Conservation (phyloP, 2,888 invertebrate species). For the Lathronympha strigana region DNA sequence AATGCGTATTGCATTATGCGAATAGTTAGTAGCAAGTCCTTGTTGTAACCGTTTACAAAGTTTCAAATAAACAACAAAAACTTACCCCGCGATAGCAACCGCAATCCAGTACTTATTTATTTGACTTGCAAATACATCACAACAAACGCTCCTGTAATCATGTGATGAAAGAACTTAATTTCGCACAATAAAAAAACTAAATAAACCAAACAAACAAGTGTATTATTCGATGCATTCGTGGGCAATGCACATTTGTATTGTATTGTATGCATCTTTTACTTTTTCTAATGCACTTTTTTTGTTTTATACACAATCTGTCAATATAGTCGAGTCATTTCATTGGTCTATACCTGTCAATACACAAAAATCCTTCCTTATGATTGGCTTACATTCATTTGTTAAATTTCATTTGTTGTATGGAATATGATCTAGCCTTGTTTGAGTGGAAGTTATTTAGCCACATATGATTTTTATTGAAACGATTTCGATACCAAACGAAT, state of each 20-base stretch:
- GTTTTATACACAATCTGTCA: constrained; percentile 24
- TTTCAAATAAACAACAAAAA: constrained; percentile 44
- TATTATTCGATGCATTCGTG: constrained; percentile 36
- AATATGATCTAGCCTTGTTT: not conserved
- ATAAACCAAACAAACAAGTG: constrained; percentile 40
- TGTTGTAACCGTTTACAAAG: constrained; percentile 45
- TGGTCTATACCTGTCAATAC: constrained; percentile 4
- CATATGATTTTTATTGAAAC: not conserved
- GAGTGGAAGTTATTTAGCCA: constrained; percentile 20
- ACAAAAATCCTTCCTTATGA: not conserved
- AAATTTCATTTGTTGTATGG: not conserved
- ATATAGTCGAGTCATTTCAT: not conserved
- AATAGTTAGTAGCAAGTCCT: constrained; percentile 26
- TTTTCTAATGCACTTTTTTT: constrained; percentile 39
- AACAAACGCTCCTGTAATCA: constrained; percentile 18
- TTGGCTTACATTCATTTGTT: constrained; percentile 1
- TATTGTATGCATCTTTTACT: constrained; percentile 35
- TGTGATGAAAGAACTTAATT: constrained; percentile 29
- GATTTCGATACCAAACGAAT: not conserved
- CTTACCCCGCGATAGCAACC: constrained; percentile 41
- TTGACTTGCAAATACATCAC: constrained; percentile 26
- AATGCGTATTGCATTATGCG: constrained; percentile 30
- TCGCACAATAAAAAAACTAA: constrained; percentile 29
- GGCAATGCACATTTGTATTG: constrained; percentile 34
- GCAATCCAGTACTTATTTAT: constrained; percentile 33